Conservation (phyloP, 2,888 invertebrate genomes). For the Autographa gamma region DNA sequence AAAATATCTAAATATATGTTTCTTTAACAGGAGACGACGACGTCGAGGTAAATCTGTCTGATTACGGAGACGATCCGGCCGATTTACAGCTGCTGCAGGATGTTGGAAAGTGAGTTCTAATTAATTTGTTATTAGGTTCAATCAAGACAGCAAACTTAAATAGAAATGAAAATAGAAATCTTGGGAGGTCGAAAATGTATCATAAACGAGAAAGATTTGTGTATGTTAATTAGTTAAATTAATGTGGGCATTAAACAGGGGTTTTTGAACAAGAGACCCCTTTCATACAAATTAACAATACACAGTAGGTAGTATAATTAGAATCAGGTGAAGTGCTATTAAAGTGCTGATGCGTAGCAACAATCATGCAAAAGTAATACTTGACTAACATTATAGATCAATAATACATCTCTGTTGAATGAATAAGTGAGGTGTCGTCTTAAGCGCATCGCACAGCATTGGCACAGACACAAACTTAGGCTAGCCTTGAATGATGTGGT, state of each 20-base stretch:
- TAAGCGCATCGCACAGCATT: constrained; percentile 54
- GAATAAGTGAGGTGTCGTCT: constrained; percentile 21
- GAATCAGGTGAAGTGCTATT: background rate
- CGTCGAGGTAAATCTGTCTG: constrained; percentile 80
- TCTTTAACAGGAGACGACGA: constrained; percentile 84
- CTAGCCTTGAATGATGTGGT: constrained; percentile 88
- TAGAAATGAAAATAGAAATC: constrained; percentile 11
- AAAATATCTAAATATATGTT: constrained; percentile 21
- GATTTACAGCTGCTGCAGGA: constrained; percentile 91
- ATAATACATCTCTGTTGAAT: background rate
- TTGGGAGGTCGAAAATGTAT: constrained; percentile 1
- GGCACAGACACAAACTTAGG: constrained; percentile 78
- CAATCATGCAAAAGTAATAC: background rate
- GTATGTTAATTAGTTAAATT: background rate
- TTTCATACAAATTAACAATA: background rate
- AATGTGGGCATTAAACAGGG: constrained; percentile 1
- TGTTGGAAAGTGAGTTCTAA: constrained; percentile 91
- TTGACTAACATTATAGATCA: background rate
- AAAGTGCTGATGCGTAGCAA: background rate
- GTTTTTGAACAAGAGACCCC: background rate
- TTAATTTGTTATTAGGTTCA: background rate
- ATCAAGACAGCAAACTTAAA: background rate
- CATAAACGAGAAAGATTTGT: background rate
- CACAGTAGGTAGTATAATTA: background rate
- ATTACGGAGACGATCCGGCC: constrained; percentile 91